Conservation (phyloP, 53 echinoderm and acorn worm genomes). For the Temnopleurus reevesii region DNA sequence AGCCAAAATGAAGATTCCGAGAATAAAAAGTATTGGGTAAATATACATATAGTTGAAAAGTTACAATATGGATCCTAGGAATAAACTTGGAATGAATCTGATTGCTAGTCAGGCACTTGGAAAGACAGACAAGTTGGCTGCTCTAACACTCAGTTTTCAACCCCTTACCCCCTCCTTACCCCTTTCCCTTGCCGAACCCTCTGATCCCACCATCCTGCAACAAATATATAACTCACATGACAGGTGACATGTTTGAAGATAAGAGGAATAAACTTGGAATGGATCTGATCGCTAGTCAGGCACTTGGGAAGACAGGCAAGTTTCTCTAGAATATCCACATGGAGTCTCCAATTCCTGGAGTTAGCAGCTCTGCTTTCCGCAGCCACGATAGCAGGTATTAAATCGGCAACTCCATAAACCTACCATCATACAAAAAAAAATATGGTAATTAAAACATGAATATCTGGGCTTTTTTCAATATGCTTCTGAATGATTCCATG, state of each 20-base stretch:
- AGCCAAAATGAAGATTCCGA: too few species aligned
- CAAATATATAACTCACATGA: slow-evolving; percentile 76
- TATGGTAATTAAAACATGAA: too few species aligned
- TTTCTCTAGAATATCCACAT: slow-evolving; percentile 79
- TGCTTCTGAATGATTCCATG: too few species aligned
- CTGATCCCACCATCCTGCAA: too few species aligned
- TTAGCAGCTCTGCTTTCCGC: slow-evolving; percentile 76
- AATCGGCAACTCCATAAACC: slow-evolving; percentile 73
- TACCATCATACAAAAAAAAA: neutral
- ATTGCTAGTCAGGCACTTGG: slow-evolving; percentile 83
- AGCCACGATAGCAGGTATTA: slow-evolving; percentile 86
- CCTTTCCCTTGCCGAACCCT: too few species aligned
- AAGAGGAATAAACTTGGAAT: slow-evolving; percentile 90
- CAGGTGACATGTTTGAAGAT: slow-evolving; percentile 83
- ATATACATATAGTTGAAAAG: too few species aligned
- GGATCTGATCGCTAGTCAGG: slow-evolving; percentile 94
- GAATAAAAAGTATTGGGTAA: too few species aligned
- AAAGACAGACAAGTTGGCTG: slow-evolving; percentile 72
- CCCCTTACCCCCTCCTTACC: too few species aligned
- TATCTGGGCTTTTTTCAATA: too few species aligned
- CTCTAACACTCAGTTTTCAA: too few species aligned
- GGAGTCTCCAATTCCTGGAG: slow-evolving; percentile 91
- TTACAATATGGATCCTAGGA: too few species aligned
- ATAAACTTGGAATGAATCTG: slow-evolving; percentile 90
- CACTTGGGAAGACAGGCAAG: slow-evolving; percentile 82